Evolutionary conservation across 2,113 vertebrate genomes (phyloP), one percentile per base, ranked within the genome.

Genomic region (Leptocoma aspasia): DNA sequence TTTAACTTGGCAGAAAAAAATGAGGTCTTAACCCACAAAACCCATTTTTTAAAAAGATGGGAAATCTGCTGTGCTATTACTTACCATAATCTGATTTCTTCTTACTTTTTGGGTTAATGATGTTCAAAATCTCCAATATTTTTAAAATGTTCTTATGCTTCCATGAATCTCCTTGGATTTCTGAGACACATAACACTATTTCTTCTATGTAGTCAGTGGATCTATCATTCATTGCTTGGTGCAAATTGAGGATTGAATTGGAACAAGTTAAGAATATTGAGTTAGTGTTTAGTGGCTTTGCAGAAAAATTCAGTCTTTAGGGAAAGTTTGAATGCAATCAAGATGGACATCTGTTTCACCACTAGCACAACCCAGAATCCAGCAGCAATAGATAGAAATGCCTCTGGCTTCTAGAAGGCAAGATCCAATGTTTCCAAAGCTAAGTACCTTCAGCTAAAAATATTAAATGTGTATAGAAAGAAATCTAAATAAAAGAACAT

Each of bases 1-100:
- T 91, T 94, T 61, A 76, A 89, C 91, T 95, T 96, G 91, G 73
- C 90, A 90, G 91, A 80, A 92, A 94, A 91, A 86, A 80, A 72
- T 57, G 66, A 95, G 73, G 41, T 92, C 73, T 79, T 91, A 87
- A 91, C 87, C 89, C 84, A 76, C 82, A 94, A 79, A 95, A 85
- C 14, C 9, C 7, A 52, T 82, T 77, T 82, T 84, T 60, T 21
- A 8, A 52, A 57, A 92, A 64, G 35, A 92, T 70, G 82, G 95
- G 89, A 95, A 95, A 82, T 91, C 35, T 9, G 5, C 59, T 89
- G 24, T 23, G 66, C 45, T 91, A 82, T 95, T 94, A 80, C 39
- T 87, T 73, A 89, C 2, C 3, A 72, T 82, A 90, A 92, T 85
- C 63, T 94, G 53, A 82, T 77, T 72, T 72, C 44, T 85, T 71